Conservation (phyloP, 2,113 vertebrate genomes). For the Vombatus ursinus region DNA sequence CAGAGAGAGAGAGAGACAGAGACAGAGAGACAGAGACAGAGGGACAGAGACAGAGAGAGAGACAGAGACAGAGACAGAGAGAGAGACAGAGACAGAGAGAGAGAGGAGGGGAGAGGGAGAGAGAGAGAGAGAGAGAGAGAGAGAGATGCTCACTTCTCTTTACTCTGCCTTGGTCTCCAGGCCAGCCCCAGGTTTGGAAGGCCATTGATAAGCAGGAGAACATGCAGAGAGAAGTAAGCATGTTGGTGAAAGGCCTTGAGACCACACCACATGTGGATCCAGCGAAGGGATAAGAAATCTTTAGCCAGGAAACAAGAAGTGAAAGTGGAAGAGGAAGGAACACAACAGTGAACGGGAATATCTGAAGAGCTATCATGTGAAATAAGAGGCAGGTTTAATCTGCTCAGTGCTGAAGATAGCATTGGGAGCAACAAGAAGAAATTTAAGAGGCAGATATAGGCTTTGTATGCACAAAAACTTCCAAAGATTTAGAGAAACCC, state of each 20-base stretch:
- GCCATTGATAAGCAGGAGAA: neutral
- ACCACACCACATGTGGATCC: neutral
- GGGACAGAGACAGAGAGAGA: neutral
- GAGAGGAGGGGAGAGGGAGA: neutral
- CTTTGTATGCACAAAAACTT: neutral
- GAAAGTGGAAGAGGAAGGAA: neutral
- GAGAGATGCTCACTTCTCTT: too few relatives aligned
- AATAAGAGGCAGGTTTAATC: neutral
- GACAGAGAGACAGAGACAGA: neutral
- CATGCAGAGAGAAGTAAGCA: neutral
- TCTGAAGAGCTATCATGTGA: neutral
- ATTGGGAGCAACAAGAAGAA: neutral
- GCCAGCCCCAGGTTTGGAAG: neutral
- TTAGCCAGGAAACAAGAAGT: neutral
- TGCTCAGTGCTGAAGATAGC: neutral
- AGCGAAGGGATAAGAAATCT: neutral
- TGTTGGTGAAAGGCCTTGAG: neutral
- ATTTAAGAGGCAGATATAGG: neutral
- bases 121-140: neutral
- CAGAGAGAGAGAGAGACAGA: neutral
- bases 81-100: neutral
- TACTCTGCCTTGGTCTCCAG: neutral
- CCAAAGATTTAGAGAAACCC: too few relatives aligned
- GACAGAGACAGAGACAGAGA: neutral
- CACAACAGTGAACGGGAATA: neutral